phyloP scores from a whole-genome alignment of 2,888 invertebrate species.

The Eurytoma californica region DNA sequence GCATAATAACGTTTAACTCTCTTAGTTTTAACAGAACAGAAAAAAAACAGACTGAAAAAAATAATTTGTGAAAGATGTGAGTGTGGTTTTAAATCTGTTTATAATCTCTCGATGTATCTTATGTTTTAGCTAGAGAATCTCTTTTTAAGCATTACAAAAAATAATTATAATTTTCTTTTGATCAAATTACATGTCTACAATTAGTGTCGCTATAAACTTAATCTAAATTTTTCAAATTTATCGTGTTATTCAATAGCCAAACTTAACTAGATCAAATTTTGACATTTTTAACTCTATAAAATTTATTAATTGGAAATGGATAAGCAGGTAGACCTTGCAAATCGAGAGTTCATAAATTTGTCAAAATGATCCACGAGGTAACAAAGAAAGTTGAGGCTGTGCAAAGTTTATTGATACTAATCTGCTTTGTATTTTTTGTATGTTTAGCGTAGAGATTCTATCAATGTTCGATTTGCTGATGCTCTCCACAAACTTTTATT shows the following conservation, averaged over 20 bases:
- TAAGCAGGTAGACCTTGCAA: slow-evolving; percentile 28
- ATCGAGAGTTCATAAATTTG: slow-evolving; percentile 18
- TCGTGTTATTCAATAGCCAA: slow-evolving; percentile 24
- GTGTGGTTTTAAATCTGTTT: slow-evolving; percentile 53
- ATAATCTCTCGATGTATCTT: slow-evolving; percentile 50
- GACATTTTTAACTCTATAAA: slow-evolving; percentile 26
- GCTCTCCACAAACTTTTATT: slow-evolving; percentile 44
- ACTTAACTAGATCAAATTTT: slow-evolving; percentile 31
- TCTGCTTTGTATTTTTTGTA: slow-evolving; percentile 55
- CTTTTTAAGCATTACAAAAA: slow-evolving; percentile 21
- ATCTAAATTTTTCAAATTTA: slow-evolving; percentile 28
- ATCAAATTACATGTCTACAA: slow-evolving; percentile 19
- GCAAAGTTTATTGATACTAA: slow-evolving; percentile 50
- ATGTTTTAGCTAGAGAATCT: slow-evolving; percentile 41
- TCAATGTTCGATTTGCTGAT: slow-evolving; percentile 42
- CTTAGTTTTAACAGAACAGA: slow-evolving; percentile 49
- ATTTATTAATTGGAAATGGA: slow-evolving; percentile 29
- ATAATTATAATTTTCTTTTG: slow-evolving; percentile 21
- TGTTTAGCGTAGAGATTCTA: slow-evolving; percentile 36
- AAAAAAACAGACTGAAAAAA: slow-evolving; percentile 57
- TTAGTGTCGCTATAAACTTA: slow-evolving; percentile 21
- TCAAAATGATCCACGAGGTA: slow-evolving; percentile 36
- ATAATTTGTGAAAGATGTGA: slow-evolving; percentile 48
- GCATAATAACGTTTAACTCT: slow-evolving; percentile 49
- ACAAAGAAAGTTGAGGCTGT: slow-evolving; percentile 52